Evolutionary conservation across 2,888 invertebrate species (phyloP), one percentile per base, ranked within the genome.

Genomic region (Cinara cedri): DNA sequence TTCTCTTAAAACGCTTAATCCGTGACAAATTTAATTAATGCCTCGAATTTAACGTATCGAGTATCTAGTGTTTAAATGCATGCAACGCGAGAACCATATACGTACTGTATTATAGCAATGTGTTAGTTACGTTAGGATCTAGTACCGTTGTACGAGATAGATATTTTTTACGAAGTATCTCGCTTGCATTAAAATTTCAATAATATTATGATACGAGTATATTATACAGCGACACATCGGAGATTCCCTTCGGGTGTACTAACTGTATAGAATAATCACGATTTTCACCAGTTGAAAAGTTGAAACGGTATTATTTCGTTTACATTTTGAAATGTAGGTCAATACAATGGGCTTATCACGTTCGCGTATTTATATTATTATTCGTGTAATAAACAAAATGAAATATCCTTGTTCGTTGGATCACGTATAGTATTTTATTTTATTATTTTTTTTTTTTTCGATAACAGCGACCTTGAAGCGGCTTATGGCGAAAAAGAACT

Each of bases 291-390:
- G 34, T 34, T 57, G 11, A 11, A 21, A 24, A 57, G 44, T 24
- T 1, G 24, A 16, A 57, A 57, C 0, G 1, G 21, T 21, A 16
- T 42, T 3, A n/a, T 66, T 68, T 24, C 26, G 16, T 60, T 34
- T 19, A 44, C 13, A n/a, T 54, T 24, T 57, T 21, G 11, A 57
- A 72, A 72, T 46, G n/a, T 57, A 57, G 24, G 71, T 57, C 13
- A 11, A 16, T 44, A 46, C 44, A n/a, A 46, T 24, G 11, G n/a
- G 44, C 26, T 13, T n/a, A 57, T 46, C n/a, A 57, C n/a, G 42
- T 54, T 42, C 49, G 24, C 21, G 10, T 21, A 1, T 34, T 55
- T 55, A 42, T 54, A 10, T 3, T 70, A 42, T 21, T 19, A 19
- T 51, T 55, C 9, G 10, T 44, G 1, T 14, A 14, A 13, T 1